Base-by-base conservation (phyloP, 1,140 invertebrate species). In the Macrobrachium nipponense region DNA sequence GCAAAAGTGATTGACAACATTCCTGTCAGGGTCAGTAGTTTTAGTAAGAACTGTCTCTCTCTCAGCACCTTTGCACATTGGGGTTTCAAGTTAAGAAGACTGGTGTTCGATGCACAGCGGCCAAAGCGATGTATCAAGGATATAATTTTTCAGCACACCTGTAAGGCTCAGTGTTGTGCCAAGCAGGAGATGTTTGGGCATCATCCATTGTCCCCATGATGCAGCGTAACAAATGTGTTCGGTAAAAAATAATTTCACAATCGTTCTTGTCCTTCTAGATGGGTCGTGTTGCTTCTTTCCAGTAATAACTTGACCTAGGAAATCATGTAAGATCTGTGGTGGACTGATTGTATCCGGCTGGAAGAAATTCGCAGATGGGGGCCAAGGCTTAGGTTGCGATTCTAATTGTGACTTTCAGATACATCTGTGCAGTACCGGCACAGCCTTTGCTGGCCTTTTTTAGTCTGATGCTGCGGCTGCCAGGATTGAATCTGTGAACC, bases 401-500 rank as follows among this genome's bases (percentile, higher is more conserved):
- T 73, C 5, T 8, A 73, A 20, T 43, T n/a, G 70, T 36, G 70
- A 23, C 7, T 36, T 23, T 36, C 5, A 4, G 15, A 73, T 73
- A 43, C 5, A 20, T 36, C 70, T 73, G 17, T 14, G 5, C 2
- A 36, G 23, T 73, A 73, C 70, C 70, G 43, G 23, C 23, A 23
- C 70, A 73, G n/a, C n/a, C n/a, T n/a, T n/a, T n/a, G n/a, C n/a
- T n/a, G n/a, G 70, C n/a, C 43, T 73, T 2, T 73, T 73, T 23
- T 36, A 73, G 11, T 36, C n/a, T n/a, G n/a, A n/a, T 8, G 23
- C 70, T 23, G 10, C 70, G 75, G 75, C 75, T 77, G 75, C 75
- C 75, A 77, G 44, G 59, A 77, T 44, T 77, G 43, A 60, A 77
- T 58, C 20, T 77, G 75, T 58, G 36, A 7, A 51, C 51, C 75